Conservation (phyloP, 2,888 invertebrate species). For the Cantharis flavilabris region DNA sequence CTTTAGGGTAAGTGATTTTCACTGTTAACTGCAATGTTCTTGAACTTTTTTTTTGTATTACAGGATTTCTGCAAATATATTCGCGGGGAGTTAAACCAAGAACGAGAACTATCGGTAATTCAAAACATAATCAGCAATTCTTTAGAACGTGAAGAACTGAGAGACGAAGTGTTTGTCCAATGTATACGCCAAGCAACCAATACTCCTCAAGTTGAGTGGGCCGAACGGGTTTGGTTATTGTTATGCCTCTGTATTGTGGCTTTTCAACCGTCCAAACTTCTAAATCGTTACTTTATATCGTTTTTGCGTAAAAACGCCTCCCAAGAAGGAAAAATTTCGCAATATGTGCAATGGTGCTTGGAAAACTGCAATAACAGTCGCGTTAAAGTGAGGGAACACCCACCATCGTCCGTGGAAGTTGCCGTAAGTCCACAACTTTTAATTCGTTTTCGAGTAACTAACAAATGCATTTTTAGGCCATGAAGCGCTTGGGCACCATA, state of each 20-base stretch:
- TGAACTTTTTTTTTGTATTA: slow-evolving; percentile 28
- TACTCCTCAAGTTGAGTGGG: slow-evolving; percentile 83
- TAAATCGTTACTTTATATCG: slow-evolving; percentile 79
- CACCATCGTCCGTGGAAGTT: slow-evolving; percentile 91
- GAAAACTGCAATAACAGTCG: slow-evolving; percentile 90
- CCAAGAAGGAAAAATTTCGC: slow-evolving; percentile 71
- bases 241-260: slow-evolving; percentile 89
- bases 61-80: slow-evolving; percentile 90
- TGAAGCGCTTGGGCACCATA: slow-evolving; percentile 87
- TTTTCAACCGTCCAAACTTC: slow-evolving; percentile 85
- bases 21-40: not conserved
- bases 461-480: slow-evolving; percentile 65
- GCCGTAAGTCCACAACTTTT: slow-evolving; percentile 67
- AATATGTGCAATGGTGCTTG: slow-evolving; percentile 92
- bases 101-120: slow-evolving; percentile 80
- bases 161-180: slow-evolving; percentile 91
- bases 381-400: slow-evolving; percentile 77
- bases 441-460: not conserved
- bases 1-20: slow-evolving; percentile 74
- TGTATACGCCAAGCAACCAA: slow-evolving; percentile 88
- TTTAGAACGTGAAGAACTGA: slow-evolving; percentile 86
- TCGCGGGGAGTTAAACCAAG: slow-evolving; percentile 83
- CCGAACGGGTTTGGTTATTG: slow-evolving; percentile 85
- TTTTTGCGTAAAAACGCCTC: slow-evolving; percentile 73
- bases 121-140: slow-evolving; percentile 86